Conservation (phyloP, 1,140 invertebrate species). For the Phymorhynchus buccinoides region DNA sequence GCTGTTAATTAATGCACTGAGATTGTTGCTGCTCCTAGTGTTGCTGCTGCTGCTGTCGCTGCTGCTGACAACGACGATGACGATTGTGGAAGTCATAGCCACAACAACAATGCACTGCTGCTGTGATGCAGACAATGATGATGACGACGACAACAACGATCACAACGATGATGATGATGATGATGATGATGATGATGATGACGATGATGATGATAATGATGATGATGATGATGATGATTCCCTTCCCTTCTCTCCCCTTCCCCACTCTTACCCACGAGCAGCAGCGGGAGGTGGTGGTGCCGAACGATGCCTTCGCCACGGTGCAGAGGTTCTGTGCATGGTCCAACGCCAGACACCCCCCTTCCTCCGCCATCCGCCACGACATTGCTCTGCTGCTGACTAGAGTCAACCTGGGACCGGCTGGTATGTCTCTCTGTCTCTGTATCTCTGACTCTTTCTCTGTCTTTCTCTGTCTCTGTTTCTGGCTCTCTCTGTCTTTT, state of each 20-base stretch:
- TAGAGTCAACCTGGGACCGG: constrained; percentile 82
- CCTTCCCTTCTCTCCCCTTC: too few species aligned
- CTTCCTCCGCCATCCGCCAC: constrained; percentile 75
- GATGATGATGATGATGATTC: background rate
- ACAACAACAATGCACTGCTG: too few species aligned
- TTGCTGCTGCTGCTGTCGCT: background rate
- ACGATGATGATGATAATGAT: background rate
- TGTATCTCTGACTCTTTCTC: too few species aligned
- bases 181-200: too few species aligned
- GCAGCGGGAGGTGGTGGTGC: constrained; percentile 64
- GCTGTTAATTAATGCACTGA: too few species aligned
- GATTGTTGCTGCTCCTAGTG: background rate
- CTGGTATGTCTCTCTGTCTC: constrained; percentile 66
- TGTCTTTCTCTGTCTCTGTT: too few species aligned
- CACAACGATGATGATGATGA: too few species aligned
- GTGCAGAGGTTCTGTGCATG: constrained; percentile 84
- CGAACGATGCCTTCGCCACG: constrained; percentile 80
- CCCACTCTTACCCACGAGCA: constrained; percentile 16
- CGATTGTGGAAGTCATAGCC: background rate
- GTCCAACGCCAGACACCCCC: constrained; percentile 73
- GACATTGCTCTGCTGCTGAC: constrained; percentile 85
- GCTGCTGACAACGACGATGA: background rate
- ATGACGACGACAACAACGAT: background rate
- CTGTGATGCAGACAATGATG: background rate
- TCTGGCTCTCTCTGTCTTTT: too few species aligned